Percentiles rank a stretch among this genome's conserved stretches.
phyloP scores from a whole-genome alignment of 2,888 invertebrate species.

The Cheilosia soror region DNA sequence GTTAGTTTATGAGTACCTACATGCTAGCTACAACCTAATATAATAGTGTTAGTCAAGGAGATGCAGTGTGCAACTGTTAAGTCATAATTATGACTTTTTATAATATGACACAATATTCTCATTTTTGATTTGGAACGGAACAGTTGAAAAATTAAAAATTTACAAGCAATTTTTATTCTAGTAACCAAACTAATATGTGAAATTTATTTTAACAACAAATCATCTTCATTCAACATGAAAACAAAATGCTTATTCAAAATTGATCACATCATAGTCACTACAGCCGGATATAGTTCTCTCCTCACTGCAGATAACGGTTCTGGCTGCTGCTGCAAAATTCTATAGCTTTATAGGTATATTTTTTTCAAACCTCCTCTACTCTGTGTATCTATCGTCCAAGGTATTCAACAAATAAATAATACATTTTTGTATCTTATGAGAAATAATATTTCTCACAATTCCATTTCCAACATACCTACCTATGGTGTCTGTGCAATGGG shows the following conservation, averaged over 20 bases:
- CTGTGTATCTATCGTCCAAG: constrained; percentile 6
- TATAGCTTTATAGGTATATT: no score
- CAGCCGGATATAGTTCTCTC: neutral
- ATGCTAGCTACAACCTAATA: no score
- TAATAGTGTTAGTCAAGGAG: no score
- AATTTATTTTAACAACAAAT: neutral
- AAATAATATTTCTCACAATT: constrained; percentile 42
- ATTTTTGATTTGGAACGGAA: no score
- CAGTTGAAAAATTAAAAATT: neutral
- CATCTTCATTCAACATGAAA: neutral
- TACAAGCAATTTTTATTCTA: neutral
- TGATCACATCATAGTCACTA: constrained; percentile 3
- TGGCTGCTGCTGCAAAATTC: constrained; percentile 8
- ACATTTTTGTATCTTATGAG: constrained; percentile 48
- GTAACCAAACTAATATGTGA: neutral
- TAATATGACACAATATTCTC: no score
- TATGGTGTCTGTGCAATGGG: constrained; percentile 35
- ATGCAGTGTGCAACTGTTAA: no score
- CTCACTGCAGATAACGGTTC: neutral
- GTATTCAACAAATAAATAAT: constrained; percentile 51
- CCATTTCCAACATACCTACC: neutral
- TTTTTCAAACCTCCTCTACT: constrained; percentile 8
- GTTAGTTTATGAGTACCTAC: no score
- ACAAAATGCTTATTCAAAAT: constrained; percentile 6
- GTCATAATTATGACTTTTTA: no score